A percentile compares a stretch with the other conserved stretches of the same genome.
Evolutionary conservation across 2,113 vertebrate species (phyloP).

Genomic region (Gambusia affinis): DNA sequence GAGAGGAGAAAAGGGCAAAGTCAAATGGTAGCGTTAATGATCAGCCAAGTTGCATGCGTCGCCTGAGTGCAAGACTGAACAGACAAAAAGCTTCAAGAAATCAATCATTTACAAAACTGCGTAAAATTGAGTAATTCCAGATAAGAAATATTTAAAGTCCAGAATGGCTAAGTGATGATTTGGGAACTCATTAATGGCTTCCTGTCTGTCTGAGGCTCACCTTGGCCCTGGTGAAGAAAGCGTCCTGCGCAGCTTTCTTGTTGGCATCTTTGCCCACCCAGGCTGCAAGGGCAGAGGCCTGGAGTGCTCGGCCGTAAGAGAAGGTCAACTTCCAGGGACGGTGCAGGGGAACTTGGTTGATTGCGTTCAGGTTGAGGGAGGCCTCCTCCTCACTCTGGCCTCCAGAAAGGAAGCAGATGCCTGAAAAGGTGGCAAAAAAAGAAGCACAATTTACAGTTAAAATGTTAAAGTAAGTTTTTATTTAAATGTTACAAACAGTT

Average conservation of each 20-base stretch:
- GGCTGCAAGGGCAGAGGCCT: slow-evolving; percentile 91
- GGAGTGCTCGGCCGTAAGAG: slow-evolving; percentile 93
- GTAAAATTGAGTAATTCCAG: slow-evolving; percentile 21
- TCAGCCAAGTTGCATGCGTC: slow-evolving; percentile 38
- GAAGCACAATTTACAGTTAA: background rate
- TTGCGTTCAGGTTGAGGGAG: slow-evolving; percentile 91
- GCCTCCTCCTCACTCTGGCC: slow-evolving; percentile 98
- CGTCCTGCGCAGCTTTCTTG: slow-evolving; percentile 88
- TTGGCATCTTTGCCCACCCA: slow-evolving; percentile 90
- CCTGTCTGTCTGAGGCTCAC: slow-evolving; percentile 60
- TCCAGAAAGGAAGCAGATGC: slow-evolving; percentile 96
- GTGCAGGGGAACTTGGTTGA: slow-evolving; percentile 88
- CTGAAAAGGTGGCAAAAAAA: slow-evolving; percentile 65
- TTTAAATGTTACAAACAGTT: background rate
- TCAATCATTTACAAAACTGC: slow-evolving; percentile 59
- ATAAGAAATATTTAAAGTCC: slow-evolving; percentile 19
- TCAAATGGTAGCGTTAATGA: slow-evolving; percentile 67
- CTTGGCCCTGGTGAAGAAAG: slow-evolving; percentile 89
- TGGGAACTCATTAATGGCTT: background rate
- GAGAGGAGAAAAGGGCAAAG: slow-evolving; percentile 48
- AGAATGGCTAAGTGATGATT: slow-evolving; percentile 13
- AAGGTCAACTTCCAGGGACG: slow-evolving; percentile 96
- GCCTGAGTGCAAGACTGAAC: slow-evolving; percentile 19
- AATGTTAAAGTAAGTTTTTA: background rate
- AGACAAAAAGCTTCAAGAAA: slow-evolving; percentile 9